These are phyloP conservation scores for Orthonyx spaldingii DNA, from an alignment of 2,113 vertebrate genomes.

Conservation along the genomic window DNA sequence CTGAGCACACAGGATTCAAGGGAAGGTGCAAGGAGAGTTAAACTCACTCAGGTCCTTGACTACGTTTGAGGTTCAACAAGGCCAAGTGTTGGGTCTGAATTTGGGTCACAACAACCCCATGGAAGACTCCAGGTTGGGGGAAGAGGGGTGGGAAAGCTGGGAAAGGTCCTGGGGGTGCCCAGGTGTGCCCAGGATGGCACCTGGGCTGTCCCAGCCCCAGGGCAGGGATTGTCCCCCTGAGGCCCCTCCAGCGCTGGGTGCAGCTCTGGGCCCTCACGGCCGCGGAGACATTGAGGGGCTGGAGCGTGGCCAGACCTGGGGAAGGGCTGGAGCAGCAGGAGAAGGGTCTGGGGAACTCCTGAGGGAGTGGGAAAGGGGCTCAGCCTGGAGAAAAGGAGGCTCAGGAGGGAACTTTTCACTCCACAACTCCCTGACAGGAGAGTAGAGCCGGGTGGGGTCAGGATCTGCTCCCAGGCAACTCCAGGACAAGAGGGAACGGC, in stretches of 20 bases:
- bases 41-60: neutral
- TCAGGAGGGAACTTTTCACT: neutral
- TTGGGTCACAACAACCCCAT: neutral
- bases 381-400: neutral
- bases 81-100: neutral
- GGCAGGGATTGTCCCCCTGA: neutral
- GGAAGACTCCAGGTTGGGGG: neutral
- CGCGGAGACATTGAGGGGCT: neutral
- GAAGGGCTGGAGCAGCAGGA: neutral
- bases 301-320: neutral
- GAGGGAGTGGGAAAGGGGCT: neutral
- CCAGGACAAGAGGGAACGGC: fast-evolving
- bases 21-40: neutral
- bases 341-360: neutral
- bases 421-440: neutral
- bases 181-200: neutral
- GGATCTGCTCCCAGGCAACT: neutral
- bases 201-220: neutral
- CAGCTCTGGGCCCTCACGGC: neutral
- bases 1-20: neutral
- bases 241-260: neutral
- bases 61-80: neutral
- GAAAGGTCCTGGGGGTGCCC: neutral
- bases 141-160: neutral
- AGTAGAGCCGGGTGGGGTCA: fast-evolving